phyloP scores from a whole-genome alignment of 1,140 invertebrate species.

The Drosophila mauritiana region DNA sequence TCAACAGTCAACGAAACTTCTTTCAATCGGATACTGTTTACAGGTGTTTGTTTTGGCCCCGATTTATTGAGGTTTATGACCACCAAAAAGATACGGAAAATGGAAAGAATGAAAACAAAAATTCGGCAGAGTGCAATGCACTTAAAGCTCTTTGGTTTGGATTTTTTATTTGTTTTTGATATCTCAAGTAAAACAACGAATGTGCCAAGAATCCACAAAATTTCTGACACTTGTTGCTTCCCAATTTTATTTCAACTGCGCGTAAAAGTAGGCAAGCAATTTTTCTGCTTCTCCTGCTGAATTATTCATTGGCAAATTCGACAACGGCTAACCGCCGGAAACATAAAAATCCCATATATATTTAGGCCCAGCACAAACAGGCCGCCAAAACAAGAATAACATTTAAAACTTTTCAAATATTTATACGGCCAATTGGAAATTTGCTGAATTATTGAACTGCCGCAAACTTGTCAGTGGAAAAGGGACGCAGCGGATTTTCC shows the following conservation, averaged over 20 bases:
- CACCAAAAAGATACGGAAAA: neutral
- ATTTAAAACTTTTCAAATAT: conserved; percentile 55
- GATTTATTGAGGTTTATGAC: conserved; percentile 32
- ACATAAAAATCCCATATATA: conserved; percentile 63
- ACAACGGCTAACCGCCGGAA: conserved; percentile 15
- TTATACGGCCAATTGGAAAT: conserved; percentile 53
- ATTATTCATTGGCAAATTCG: conserved; percentile 51
- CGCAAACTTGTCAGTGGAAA: conserved; percentile 22
- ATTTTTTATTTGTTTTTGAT: conserved; percentile 19
- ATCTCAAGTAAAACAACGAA: conserved; percentile 1
- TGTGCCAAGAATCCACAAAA: conserved; percentile 7
- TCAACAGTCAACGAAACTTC: conserved; percentile 51
- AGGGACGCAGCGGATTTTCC: neutral
- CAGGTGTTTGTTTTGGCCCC: conserved; percentile 78
- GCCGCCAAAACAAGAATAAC: conserved; percentile 22
- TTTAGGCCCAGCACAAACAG: conserved; percentile 47
- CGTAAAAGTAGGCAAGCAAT: conserved; percentile 15
- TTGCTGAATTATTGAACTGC: conserved; percentile 50
- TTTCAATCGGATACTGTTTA: conserved; percentile 66
- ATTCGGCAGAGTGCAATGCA: conserved; percentile 22
- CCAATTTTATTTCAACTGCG: conserved; percentile 2
- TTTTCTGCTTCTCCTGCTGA: conserved; percentile 18
- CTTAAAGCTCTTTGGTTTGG: conserved; percentile 21
- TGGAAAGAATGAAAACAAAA: neutral
- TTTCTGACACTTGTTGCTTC: conserved; percentile 51